Base-by-base conservation (phyloP, 1,140 invertebrate species). In the Episyrphus balteatus region DNA sequence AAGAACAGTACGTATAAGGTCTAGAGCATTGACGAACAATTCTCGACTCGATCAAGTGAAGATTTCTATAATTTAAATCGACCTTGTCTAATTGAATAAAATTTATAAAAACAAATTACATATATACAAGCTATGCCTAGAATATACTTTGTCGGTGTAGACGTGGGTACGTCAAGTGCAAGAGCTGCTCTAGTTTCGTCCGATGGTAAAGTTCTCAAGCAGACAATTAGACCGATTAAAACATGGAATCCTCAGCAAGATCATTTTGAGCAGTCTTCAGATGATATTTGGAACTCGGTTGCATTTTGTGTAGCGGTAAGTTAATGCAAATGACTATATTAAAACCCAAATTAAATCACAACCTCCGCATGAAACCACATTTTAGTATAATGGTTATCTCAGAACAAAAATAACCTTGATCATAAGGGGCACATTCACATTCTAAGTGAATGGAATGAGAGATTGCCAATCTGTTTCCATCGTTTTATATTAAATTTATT, bases 201-300 rank as follows among this genome's bases (percentile, higher is more conserved):
- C 2, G 59, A 71, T 37, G 92, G 92, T 2, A 74, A 77, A 55
- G 72, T 93, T 15, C 33, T 83, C 3, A 75, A 77, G 54, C 71
- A 73, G 30, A 69, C 80, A 17, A 78, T 79, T 1, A 71, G 80
- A 59, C 61, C 78, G 7, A 86, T 90, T 31, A 69, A 77, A 58
- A 90, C 84, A 3, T 89, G 83, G 78, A 88, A 84, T 59, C 83
- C 86, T 1, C 71, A 77, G 55, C 64, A 76, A 2, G 77, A 86
- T 60, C 86, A 79, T 66, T 96, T 89, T 70, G 88, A 96, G 68
- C 94, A 98, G 70, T 93, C 88, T n/a, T 89, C 88, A 0, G 77
- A 84, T 43, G 76, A 96, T 61, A 92, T 97, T 57, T 97, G 93
- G 92, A 61, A 72, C 21, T 78, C 60, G n/a, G 60, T 68, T 21